Evolutionary conservation across 64 coral and sea anemone species (phyloP), one percentile per base, ranked within the genome.

Genomic region (Pocillopora damicornis): DNA sequence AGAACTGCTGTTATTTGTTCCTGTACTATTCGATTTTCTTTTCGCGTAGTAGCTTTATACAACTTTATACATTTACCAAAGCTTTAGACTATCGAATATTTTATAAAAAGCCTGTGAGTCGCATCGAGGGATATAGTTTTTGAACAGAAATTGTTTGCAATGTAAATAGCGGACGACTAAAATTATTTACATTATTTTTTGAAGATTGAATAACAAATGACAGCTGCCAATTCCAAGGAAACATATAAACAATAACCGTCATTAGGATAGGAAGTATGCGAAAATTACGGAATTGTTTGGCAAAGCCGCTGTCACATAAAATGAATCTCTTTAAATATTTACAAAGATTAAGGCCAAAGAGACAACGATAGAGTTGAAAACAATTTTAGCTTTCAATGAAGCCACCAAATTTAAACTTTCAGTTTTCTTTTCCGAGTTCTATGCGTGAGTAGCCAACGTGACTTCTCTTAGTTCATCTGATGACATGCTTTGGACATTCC

Each of bases 141-240:
- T 23, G 25, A n/a, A 30, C 67, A 71, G 11, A 71, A 71, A 71
- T 30, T 5, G 67, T 71, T 23, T 71, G 22, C 67, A 71, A 23
- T 23, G 20, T 51, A 51, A 25, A n/a, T 23, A 25, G 22, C 9
- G 9, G 1, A 23, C 22, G 1, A 23, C n/a, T n/a, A 71, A 71
- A 4, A 17, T 63, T 15, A 11, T 63, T 63, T 63, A 63, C 61
- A 63, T 63, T 63, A 63, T 11, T 63, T 63, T 63, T 63, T 1
- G 12, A 63, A 63, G 2, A 1, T 22, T 22, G 13, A 13, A 81
- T 66, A 34, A 13, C 30, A 82, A 38, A 73, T 51, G 65, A 66
- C 26, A 73, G 81, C 13, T 85, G 81, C 58, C 81, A 72, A 71
- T 69, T 85, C 14, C 8, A 85, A 56, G 22, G 12, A 56, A 72